Evolutionary conservation across 2,888 invertebrate genomes (phyloP).

Genomic region (Caenorhabditis sulstoni): DNA sequence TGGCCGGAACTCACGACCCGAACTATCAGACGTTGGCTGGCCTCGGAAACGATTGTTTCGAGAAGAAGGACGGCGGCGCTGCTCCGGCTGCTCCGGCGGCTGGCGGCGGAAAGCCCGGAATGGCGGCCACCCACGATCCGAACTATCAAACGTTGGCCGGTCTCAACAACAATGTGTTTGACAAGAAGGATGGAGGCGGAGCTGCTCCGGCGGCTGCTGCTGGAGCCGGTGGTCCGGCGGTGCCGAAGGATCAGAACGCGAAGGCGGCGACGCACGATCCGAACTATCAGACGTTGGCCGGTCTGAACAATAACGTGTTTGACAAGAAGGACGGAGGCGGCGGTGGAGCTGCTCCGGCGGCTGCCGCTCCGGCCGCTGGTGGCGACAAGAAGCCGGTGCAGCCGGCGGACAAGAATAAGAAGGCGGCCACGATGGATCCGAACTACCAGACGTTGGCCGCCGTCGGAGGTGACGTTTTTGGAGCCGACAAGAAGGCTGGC

Average conservation of each 20-base stretch:
- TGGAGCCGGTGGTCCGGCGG: slow-evolving; percentile 1
- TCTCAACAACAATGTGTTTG: slow-evolving; percentile 5
- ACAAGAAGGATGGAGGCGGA: background rate
- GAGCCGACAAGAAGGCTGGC: slow-evolving; percentile 40
- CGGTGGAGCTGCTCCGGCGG: background rate
- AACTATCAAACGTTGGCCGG: slow-evolving; percentile 7
- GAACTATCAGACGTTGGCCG: slow-evolving; percentile 11
- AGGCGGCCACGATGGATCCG: slow-evolving; percentile 47
- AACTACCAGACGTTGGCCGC: slow-evolving; percentile 54
- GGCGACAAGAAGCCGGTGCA: slow-evolving; percentile 27
- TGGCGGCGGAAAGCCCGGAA: slow-evolving; percentile 1
- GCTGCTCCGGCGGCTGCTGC: too few relatives aligned
- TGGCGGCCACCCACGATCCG: slow-evolving; percentile 7
- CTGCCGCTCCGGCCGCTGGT: background rate
- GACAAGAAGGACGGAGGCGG: slow-evolving; percentile 3
- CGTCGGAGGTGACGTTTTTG: slow-evolving; percentile 52
- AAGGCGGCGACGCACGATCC: slow-evolving; percentile 15
- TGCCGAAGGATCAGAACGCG: slow-evolving; percentile 4
- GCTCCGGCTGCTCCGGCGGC: background rate
- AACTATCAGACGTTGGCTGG: slow-evolving; percentile 5
- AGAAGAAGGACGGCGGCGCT: slow-evolving; percentile 1
- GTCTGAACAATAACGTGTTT: slow-evolving; percentile 8
- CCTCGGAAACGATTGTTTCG: slow-evolving; percentile 2
- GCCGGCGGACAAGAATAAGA: slow-evolving; percentile 25
- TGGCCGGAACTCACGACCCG: slow-evolving; percentile 7